These are phyloP conservation scores for Hyperoodon ampullatus DNA, from an alignment of 2,113 vertebrate species.

Conservation along the genomic window DNA sequence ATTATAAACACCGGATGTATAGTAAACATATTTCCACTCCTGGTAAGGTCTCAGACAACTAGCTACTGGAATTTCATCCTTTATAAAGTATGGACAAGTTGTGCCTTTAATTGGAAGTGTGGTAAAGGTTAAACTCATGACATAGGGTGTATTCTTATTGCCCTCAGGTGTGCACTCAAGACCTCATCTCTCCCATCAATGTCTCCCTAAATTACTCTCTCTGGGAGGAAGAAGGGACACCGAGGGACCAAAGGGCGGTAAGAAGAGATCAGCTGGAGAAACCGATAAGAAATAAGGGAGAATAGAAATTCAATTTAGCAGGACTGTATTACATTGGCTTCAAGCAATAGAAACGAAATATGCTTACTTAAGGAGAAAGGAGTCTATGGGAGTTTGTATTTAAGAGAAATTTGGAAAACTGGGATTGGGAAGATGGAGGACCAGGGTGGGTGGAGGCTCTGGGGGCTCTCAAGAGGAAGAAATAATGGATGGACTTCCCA, in stretches of 20 bases:
- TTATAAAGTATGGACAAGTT: neutral
- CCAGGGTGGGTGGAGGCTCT: neutral
- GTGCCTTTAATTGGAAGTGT: no score
- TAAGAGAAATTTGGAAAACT: neutral
- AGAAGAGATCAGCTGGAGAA: neutral
- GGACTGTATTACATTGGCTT: neutral
- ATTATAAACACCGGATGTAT: neutral
- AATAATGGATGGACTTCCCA: neutral
- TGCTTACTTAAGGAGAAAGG: neutral
- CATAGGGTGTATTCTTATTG: neutral
- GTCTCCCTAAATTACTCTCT: slow-evolving; percentile 86
- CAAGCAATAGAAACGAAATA: neutral
- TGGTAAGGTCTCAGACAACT: neutral
- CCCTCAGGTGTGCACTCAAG: slow-evolving; percentile 85
- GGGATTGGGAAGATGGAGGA: neutral
- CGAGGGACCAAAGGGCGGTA: neutral
- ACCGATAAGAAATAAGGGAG: neutral
- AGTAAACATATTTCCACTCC: neutral
- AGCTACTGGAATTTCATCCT: neutral
- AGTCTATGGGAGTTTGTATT: neutral
- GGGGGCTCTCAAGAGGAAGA: neutral
- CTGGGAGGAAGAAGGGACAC: slow-evolving; percentile 61
- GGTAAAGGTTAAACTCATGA: neutral
- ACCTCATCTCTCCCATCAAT: slow-evolving; percentile 85
- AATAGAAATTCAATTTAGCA: neutral